These are phyloP conservation scores for Trissoscelio sp. DNA, from an alignment of 2,888 invertebrate genomes.

Conservation along the genomic window DNA sequence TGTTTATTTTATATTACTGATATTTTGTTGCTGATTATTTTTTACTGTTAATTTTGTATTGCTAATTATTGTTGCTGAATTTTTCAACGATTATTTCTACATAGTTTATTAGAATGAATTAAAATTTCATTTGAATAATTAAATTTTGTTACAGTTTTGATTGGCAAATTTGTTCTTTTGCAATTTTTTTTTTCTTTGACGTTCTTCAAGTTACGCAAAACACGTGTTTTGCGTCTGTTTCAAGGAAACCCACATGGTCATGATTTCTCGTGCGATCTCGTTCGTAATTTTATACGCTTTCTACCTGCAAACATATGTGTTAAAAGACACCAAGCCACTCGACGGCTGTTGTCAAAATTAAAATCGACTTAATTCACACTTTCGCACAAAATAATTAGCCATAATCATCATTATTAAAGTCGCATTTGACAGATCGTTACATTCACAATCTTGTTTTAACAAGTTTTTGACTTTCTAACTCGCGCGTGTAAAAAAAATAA, in stretches of 20 bases:
- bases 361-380: conserved; percentile 43
- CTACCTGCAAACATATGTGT: conserved; percentile 44
- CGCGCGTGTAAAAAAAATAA: too few species aligned
- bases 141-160: too few species aligned
- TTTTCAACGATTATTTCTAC: too few species aligned
- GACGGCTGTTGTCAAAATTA: conserved; percentile 42
- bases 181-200: conserved; percentile 1
- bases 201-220: conserved; percentile 46
- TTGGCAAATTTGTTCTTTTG: too few species aligned
- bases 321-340: conserved; percentile 24
- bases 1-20: too few species aligned
- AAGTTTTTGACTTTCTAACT: conserved; percentile 13
- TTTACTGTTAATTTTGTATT: too few species aligned
- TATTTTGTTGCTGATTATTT: too few species aligned
- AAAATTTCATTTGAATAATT: too few species aligned
- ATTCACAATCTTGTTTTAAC: background rate
- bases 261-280: conserved; percentile 62
- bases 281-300: conserved; percentile 65
- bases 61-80: too few species aligned
- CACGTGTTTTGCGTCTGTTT: conserved; percentile 29
- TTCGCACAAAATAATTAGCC: conserved; percentile 32
- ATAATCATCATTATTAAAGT: conserved; percentile 14
- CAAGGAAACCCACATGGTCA: conserved; percentile 53
- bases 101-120: too few species aligned
- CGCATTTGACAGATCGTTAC: background rate